Evolutionary conservation across 2,113 vertebrate genomes (phyloP).

Genomic region (Zosterops hypoxanthus): DNA sequence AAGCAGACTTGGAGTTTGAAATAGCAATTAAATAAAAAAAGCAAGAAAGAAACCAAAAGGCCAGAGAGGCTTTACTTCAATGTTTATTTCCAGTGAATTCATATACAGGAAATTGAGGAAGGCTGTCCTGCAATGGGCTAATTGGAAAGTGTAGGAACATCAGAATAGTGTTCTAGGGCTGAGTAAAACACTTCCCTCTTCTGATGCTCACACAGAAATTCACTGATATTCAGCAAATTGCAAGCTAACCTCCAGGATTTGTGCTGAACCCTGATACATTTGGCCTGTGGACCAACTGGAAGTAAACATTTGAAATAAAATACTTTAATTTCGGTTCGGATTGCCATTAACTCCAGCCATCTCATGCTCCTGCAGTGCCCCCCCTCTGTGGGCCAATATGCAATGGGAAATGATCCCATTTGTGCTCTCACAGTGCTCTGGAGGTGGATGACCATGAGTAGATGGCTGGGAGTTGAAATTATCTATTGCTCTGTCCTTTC

Average conservation of each 20-base stretch:
- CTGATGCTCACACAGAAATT: background rate
- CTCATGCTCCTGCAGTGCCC: background rate
- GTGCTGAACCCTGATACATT: background rate
- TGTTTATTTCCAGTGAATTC: background rate
- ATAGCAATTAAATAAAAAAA: background rate
- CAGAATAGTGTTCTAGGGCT: background rate
- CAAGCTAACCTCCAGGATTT: background rate
- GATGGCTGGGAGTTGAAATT: background rate
- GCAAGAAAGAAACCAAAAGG: background rate
- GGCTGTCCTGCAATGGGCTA: background rate
- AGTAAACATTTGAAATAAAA: background rate
- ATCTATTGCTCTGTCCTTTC: background rate
- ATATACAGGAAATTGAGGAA: background rate
- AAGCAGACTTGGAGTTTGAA: background rate
- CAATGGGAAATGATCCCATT: background rate
- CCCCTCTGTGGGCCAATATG: background rate
- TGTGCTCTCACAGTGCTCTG: background rate
- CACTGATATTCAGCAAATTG: background rate
- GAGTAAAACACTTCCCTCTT: background rate
- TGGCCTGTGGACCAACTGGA: background rate
- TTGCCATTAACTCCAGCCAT: background rate
- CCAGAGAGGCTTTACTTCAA: background rate
- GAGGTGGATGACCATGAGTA: accelerated
- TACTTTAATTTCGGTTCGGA: background rate
- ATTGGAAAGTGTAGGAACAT: background rate